phyloP scores from a whole-genome alignment of 1,140 invertebrate genomes.

The Atta colombica region DNA sequence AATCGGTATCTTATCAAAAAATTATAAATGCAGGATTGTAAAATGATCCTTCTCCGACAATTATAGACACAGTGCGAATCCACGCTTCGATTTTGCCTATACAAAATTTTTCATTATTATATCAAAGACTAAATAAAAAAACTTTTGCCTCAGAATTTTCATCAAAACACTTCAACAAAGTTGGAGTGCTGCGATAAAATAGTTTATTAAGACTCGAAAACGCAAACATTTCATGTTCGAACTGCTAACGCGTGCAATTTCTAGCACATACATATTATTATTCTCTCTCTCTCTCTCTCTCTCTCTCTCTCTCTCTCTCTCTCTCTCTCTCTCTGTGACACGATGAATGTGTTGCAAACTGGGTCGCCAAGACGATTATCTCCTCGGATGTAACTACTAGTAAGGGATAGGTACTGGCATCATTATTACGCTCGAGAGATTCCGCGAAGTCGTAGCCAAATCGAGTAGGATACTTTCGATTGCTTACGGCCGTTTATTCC shows the following conservation, averaged over 20 bases:
- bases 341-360: slow-evolving; percentile 43
- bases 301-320: not conserved
- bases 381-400: slow-evolving; percentile 60
- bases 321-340: not conserved
- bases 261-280: not conserved
- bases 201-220: slow-evolving; percentile 65
- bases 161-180: slow-evolving; percentile 53
- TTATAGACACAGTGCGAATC: not conserved
- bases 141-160: slow-evolving; percentile 44
- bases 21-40: not conserved
- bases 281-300: not conserved
- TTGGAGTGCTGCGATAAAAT: slow-evolving; percentile 21
- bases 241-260: slow-evolving; percentile 1
- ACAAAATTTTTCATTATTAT: slow-evolving; percentile 17
- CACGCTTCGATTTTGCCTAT: not conserved
- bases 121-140: slow-evolving; percentile 42
- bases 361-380: slow-evolving; percentile 70
- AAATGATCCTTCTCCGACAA: not conserved
- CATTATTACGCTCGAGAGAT: slow-evolving; percentile 66
- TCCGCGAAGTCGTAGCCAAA: slow-evolving; percentile 68
- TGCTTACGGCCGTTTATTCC: slow-evolving; percentile 64
- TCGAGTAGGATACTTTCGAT: slow-evolving; percentile 74
- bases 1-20: not conserved
- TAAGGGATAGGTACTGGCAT: slow-evolving; percentile 64
- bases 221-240: slow-evolving; percentile 3